Evolutionary conservation across 2,113 vertebrate genomes (phyloP).

Genomic region (Lasiurus borealis): DNA sequence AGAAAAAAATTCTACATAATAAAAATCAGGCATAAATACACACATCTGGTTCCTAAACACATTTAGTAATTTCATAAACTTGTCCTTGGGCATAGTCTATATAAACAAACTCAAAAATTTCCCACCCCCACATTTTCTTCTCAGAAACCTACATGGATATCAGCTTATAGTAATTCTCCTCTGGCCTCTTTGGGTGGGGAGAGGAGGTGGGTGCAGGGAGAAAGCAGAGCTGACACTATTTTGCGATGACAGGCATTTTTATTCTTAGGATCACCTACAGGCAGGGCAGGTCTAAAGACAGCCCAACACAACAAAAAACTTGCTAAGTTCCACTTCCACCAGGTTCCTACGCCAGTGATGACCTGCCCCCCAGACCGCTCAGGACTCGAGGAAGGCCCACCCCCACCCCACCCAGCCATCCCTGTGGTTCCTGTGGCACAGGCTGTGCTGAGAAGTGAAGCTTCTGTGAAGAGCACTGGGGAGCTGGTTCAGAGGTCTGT

Average conservation of each 20-base stretch:
- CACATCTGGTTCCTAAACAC: not conserved
- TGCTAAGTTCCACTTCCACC: slow-evolving; percentile 14
- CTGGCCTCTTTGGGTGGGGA: not conserved
- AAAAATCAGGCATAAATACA: slow-evolving; percentile 17
- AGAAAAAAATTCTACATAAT: not conserved
- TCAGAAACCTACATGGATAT: not conserved
- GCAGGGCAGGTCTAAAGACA: not conserved
- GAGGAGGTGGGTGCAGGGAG: not conserved
- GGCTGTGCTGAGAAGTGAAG: no score
- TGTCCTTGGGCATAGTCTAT: not conserved
- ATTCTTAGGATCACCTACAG: not conserved
- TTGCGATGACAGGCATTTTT: not conserved
- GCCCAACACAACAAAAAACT: not conserved
- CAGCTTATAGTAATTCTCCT: not conserved
- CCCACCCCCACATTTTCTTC: not conserved
- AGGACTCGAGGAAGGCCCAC: no score
- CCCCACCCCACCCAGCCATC: no score
- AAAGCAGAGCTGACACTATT: not conserved
- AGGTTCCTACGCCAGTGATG: not conserved
- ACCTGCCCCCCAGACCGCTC: no score
- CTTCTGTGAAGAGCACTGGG: no score
- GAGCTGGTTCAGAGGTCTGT: no score
- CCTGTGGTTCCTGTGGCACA: no score
- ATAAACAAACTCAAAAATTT: not conserved
- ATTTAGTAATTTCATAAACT: not conserved